Evolutionary conservation across 2,888 invertebrate species (phyloP).

Genomic region (Dynastes tityus): DNA sequence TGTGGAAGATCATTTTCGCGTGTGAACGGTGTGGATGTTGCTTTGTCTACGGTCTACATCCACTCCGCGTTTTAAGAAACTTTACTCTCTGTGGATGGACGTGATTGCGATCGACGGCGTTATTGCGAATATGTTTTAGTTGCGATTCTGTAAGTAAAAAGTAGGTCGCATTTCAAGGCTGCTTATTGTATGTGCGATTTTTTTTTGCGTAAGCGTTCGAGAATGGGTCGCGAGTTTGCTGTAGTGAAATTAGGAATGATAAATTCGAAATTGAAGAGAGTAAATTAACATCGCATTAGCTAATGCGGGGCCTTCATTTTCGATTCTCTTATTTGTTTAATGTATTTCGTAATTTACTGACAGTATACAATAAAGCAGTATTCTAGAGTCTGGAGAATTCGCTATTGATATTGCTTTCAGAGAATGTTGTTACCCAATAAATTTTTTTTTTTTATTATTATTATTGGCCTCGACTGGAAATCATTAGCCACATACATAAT

Average conservation of each 20-base stretch:
- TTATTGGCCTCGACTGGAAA: no score
- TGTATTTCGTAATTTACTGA: not conserved
- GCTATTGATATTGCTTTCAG: no score
- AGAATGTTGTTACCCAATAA: no score
- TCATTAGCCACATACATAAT: no score
- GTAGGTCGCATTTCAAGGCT: slow-evolving; percentile 25
- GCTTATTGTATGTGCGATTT: slow-evolving; percentile 3
- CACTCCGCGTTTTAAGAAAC: not conserved
- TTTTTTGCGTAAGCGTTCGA: slow-evolving; percentile 1
- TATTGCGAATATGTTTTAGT: slow-evolving; percentile 8
- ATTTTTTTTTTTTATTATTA: no score
- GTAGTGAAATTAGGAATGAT: not conserved
- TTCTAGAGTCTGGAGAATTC: no score
- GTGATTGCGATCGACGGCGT: not conserved
- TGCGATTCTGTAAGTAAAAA: slow-evolving; percentile 10
- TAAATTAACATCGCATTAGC: no score
- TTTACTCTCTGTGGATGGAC: not conserved
- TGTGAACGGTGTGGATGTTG: not conserved
- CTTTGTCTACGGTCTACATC: no score
- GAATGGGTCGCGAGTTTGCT: slow-evolving; percentile 7
- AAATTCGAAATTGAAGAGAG: no score
- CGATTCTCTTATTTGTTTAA: no score
- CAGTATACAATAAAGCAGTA: not conserved
- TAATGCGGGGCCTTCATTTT: no score
- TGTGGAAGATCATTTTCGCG: not conserved